Evolutionary conservation across 1,140 invertebrate genomes (phyloP), one percentile per base, ranked within the genome.

Genomic region (Habropoda laboriosa): DNA sequence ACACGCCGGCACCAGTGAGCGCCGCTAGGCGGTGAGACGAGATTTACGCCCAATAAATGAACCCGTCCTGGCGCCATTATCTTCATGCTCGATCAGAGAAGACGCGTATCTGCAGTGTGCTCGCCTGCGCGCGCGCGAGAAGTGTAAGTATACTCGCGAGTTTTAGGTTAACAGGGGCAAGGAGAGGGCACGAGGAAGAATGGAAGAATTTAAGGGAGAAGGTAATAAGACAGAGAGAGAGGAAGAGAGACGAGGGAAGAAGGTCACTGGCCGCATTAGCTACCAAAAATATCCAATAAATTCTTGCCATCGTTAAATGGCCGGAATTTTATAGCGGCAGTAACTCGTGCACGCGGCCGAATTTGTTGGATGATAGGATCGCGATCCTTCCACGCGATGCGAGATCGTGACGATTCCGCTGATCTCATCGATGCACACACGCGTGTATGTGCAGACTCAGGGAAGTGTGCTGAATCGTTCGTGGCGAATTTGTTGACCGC

Each of bases 21-120:
- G 82, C 58, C 80, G 82, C 77, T 88, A 84, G 61, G 42, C 79
- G 51, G 60, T 35, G 57, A 32, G 45, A 47, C 49, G 57, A 87
- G 81, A 89, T 89, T 89, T 88, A 89, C 81, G 85, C 78, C 67
- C 86, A 88, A 88, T 89, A 89, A 88, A 88, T 88, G 81, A 73
- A 81, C 79, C 79, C 81, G 76, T 83, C 80, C 76, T 21, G 55
- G 40, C 71, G 60, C 75, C 68, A 80, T 87, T 87, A 87, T 87
- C 86, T 80, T 60, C 58, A 13, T 40, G 49, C 60, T 79, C 58
- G 86, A 87, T 87, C 86, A n/a, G 57, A 57, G 64, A 51, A 24
- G 24, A 27, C 63, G 60, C 57, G 71, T 66, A 83, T 83, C 55
- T 61, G 32, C 42, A n/a, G n/a, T n/a, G n/a, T n/a, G n/a, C n/a